Base-by-base conservation (phyloP, 2,888 invertebrate genomes). In the Heliothis peltigera region DNA sequence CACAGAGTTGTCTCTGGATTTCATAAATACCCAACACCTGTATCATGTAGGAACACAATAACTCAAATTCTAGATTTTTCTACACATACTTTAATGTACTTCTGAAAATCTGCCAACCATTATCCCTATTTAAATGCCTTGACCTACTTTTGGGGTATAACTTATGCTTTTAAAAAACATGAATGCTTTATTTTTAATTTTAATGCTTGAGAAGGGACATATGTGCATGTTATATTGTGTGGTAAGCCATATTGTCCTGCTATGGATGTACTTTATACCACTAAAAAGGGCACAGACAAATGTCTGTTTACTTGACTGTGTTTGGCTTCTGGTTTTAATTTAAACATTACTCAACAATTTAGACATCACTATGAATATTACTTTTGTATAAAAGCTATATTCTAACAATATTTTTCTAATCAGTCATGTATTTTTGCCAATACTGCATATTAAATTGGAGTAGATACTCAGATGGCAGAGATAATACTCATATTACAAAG, bases 141-240 rank as follows among this genome's bases (percentile, higher is more conserved):
- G 72, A 72, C 72, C 72, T 59, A 76, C 55, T 56, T 71, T 12
- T 17, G 6, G 7, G 19, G 21, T 43, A n/a, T 47, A 55, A 76
- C 17, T 55, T 21, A 52, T 32, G 43, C 8, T 52, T 6, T 22
- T 18, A 44, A 70, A n/a, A 10, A 55, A 35, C 15, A 54, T 55
- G 18, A 69, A 61, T 55, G 17, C 6, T 17, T 47, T 21, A 4
- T 7, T 22, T 47, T 43, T 18, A 1, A 4, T 7, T 22, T 47
- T 43, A n/a, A 1, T 35, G 18, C 4, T 18, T 48, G 4, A 32
- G 12, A 19, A 5, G 6, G 12, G 25, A 6, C 4, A 10, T 21
- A n/a, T 12, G n/a, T 25, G 19, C 47, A 15, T 17, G 7, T 10
- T 7, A 17, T 22, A 15, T 19, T 6, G 42, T 22, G 1, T 39